Base-by-base conservation (phyloP, 2,113 vertebrate genomes). In the Ursus arctos region DNA sequence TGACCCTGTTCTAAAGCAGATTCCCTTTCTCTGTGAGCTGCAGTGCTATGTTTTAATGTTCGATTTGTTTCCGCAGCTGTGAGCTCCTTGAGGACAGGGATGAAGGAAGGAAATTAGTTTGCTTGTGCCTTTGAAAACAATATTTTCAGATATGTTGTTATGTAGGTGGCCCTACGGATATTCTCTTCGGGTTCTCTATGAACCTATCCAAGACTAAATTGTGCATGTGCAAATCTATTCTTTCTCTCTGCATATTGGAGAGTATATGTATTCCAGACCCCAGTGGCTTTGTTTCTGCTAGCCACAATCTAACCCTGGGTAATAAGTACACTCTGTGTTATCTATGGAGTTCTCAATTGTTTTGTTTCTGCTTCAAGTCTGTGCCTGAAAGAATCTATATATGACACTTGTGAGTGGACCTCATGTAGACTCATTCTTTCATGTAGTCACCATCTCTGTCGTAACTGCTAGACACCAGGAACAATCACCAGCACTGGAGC, bases 161-260 rank as follows among this genome's bases (percentile, higher is more conserved):
- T 69, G 11, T 69, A 72, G 67, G 63, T 84, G 10, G 31, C 6
- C 76, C 4, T 74, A 6, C 82, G 86, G 72, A 82, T 91, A 63
- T 53, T 59, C 21, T 93, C 61, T 77, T 77, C 28, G 61, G 13
- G 21, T 14, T 82, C 15, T 59, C 43, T 80, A 49, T 95, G 57
- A 88, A 86, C 57, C 40, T 31, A 86, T 92, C 40, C 16, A 84
- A 84, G 55, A 95, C 90, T 57, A 95, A 96, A 84, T 65, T n/a
- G 55, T 95, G 22, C 7, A 18, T 76, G 13, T 71, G 19, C 28
- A 90, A 95, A 96, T 87, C 36, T 87, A 2, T 82, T 88, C 12
- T 94, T n/a, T 84, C n/a, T 85, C 61, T 87, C 19, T 96, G 3
- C 43, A 84, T 15, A 84, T 57, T 90, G 15, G n/a, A 90, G 19